Conservation (phyloP, 2,888 invertebrate genomes). For the Urechis unicinctus region DNA sequence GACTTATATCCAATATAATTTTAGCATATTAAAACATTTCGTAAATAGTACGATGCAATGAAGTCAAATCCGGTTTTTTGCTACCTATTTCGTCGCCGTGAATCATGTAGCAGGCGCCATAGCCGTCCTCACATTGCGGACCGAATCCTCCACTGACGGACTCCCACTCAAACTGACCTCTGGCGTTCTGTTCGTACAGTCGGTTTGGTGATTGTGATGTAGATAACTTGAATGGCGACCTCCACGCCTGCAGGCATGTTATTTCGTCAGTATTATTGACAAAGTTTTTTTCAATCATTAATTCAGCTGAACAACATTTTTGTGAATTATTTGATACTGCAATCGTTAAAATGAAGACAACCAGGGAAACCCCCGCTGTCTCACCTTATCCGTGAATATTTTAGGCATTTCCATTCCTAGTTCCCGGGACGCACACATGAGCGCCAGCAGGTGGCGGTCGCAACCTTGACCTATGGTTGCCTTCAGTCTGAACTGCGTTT, state of each 20-base stretch:
- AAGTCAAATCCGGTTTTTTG: too few relatives aligned
- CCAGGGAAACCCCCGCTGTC: too few relatives aligned
- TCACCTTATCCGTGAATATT: conserved; percentile 26
- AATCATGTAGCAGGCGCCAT: conserved; percentile 36
- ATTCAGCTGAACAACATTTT: too few relatives aligned
- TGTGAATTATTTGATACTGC: too few relatives aligned
- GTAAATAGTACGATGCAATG: too few relatives aligned
- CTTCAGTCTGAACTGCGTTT: conserved; percentile 28
- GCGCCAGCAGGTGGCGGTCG: conserved; percentile 57
- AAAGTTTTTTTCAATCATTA: too few relatives aligned
- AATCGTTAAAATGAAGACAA: too few relatives aligned
- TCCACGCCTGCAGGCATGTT: conserved; percentile 17
- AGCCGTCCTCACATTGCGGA: conserved; percentile 26
- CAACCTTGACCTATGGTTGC: conserved; percentile 48
- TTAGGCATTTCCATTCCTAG: conserved; percentile 29
- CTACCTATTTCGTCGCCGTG: conserved; percentile 33
- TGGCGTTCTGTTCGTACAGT: conserved; percentile 19
- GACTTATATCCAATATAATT: too few relatives aligned
- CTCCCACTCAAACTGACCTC: conserved; percentile 16
- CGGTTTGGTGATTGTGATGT: conserved; percentile 36
- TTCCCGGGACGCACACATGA: conserved; percentile 34
- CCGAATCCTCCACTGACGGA: conserved; percentile 35
- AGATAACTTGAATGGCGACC: conserved; percentile 26
- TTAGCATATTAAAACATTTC: too few relatives aligned
- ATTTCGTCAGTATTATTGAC: too few relatives aligned